phyloP scores from a whole-genome alignment of 92 coral and sea anemone species.

The Phenganax stokvisi region DNA sequence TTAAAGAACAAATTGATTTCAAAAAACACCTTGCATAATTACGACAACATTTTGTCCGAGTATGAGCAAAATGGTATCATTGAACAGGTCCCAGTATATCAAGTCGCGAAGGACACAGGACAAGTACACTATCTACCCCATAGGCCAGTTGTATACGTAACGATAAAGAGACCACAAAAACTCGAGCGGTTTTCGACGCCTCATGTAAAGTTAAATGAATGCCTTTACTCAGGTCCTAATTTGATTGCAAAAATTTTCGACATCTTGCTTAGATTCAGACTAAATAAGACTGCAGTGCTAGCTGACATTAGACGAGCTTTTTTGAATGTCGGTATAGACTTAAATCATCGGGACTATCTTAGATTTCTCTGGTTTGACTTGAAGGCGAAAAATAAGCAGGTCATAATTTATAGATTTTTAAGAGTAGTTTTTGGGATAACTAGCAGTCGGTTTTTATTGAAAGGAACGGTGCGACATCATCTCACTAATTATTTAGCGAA shows the following conservation, averaged over 20 bases:
- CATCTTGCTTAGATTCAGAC: not conserved
- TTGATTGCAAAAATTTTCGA: not conserved
- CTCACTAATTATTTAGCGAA: not conserved
- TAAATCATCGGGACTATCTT: not conserved
- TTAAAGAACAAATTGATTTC: not conserved
- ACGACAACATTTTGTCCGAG: not conserved
- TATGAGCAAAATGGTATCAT: not conserved
- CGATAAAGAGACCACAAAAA: not conserved
- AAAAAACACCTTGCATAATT: not conserved
- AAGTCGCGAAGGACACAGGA: not conserved
- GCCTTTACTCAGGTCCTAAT: not conserved
- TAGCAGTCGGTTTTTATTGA: not conserved
- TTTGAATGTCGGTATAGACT: not conserved
- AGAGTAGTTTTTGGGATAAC: not conserved
- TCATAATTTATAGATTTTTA: not conserved
- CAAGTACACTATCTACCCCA: not conserved
- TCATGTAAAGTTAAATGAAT: conserved; percentile 1
- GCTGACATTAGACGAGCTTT: conserved; percentile 1
- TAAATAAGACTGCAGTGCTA: not conserved
- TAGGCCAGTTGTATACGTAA: not conserved
- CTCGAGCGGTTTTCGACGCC: not conserved
- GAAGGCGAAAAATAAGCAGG: not conserved
- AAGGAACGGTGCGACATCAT: not conserved
- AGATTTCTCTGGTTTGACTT: not conserved
- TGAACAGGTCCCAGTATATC: not conserved